Evolutionary conservation across 2,888 invertebrate species (phyloP).

Genomic region (Pinctada fucata): DNA sequence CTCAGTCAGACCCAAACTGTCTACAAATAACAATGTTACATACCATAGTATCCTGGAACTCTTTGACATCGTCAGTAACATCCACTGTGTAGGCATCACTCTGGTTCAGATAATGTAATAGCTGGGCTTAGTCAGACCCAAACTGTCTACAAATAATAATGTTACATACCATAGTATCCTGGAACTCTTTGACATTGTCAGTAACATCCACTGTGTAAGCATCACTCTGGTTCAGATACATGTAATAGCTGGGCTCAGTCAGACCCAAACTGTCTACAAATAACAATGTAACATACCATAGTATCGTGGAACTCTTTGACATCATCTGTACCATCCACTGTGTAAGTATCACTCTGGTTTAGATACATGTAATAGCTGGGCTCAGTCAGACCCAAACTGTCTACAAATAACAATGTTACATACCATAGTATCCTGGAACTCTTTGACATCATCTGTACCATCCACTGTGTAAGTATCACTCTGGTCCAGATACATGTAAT

Average conservation of each 20-base stretch:
- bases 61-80: slow-evolving; percentile 82
- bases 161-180: slow-evolving; percentile 80
- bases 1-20: slow-evolving; percentile 80
- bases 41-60: slow-evolving; percentile 82
- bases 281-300: slow-evolving; percentile 72
- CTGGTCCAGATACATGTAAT: slow-evolving; percentile 82
- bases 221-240: slow-evolving; percentile 81
- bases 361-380: slow-evolving; percentile 82
- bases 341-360: slow-evolving; percentile 81
- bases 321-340: slow-evolving; percentile 83
- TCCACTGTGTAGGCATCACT: slow-evolving; percentile 82
- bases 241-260: slow-evolving; percentile 81
- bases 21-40: slow-evolving; percentile 72
- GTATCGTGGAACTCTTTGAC: slow-evolving; percentile 83
- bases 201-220: slow-evolving; percentile 82
- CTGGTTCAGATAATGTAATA: slow-evolving; percentile 82
- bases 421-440: slow-evolving; percentile 82
- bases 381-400: slow-evolving; percentile 80
- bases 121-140: slow-evolving; percentile 81
- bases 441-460: slow-evolving; percentile 82
- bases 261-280: slow-evolving; percentile 80
- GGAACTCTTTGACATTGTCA: slow-evolving; percentile 82
- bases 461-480: slow-evolving; percentile 82
- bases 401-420: slow-evolving; percentile 72
- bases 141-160: slow-evolving; percentile 77